phyloP scores from a whole-genome alignment of 2,113 vertebrate genomes.

The Baryphthengus martii region DNA sequence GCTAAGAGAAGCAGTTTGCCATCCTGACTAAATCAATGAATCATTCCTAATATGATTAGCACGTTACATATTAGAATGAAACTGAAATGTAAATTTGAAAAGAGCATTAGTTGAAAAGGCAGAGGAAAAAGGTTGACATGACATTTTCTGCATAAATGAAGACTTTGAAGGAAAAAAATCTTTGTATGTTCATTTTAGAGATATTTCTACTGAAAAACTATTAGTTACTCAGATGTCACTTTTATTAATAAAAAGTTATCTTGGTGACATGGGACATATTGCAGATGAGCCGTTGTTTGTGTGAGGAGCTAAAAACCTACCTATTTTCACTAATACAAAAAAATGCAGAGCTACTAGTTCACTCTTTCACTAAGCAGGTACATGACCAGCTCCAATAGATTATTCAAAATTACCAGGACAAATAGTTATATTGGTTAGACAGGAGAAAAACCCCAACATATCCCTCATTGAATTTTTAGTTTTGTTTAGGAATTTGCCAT shows the following conservation, averaged over 20 bases:
- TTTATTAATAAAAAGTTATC: conserved; percentile 21
- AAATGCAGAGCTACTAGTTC: neutral
- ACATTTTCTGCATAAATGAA: conserved; percentile 40
- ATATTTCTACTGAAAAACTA: conserved; percentile 18
- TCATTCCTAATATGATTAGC: conserved; percentile 37
- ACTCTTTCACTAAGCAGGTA: neutral
- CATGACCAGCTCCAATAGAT: neutral
- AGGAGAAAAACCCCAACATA: neutral
- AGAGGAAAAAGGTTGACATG: conserved; percentile 47
- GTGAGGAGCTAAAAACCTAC: neutral
- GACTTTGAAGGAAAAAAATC: neutral
- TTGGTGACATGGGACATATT: neutral
- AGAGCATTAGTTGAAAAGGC: conserved; percentile 31
- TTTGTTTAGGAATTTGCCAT: neutral
- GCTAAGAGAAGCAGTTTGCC: neutral
- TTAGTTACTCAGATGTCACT: conserved; percentile 42
- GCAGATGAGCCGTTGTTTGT: conserved; percentile 39
- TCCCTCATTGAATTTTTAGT: neutral
- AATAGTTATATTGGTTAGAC: neutral
- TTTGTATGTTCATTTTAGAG: conserved; percentile 27
- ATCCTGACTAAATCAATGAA: conserved; percentile 9
- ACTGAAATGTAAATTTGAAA: conserved; percentile 41
- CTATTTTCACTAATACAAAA: conserved; percentile 3
- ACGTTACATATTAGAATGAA: neutral
- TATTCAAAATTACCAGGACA: neutral